These are phyloP conservation scores for Scaptomyza parva DNA, from an alignment of 2,888 invertebrate genomes.

Conservation along the genomic window DNA sequence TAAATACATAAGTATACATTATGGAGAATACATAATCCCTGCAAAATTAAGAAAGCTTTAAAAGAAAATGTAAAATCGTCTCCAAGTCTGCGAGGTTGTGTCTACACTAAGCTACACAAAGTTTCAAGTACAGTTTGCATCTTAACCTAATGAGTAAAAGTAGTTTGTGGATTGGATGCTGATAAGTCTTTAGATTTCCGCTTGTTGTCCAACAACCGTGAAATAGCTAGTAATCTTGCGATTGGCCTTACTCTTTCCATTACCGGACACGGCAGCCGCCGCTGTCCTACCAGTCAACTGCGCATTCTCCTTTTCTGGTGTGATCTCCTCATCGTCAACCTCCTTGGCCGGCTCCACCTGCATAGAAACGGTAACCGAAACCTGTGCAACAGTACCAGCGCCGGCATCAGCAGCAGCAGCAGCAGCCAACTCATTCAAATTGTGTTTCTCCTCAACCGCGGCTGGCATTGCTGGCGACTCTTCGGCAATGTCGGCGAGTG, in stretches of 20 bases:
- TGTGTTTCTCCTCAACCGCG: conserved; percentile 29
- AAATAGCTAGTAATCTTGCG: conserved; percentile 82
- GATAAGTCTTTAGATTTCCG: conserved; percentile 78
- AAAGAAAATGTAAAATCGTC: conserved; percentile 38
- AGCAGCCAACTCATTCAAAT: conserved; percentile 38
- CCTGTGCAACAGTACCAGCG: conserved; percentile 44
- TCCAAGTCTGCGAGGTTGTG: conserved; percentile 63
- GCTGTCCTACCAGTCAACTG: conserved; percentile 42
- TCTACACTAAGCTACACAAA: conserved; percentile 50
- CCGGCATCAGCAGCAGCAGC: conserved; percentile 64
- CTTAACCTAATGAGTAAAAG: conserved; percentile 71
- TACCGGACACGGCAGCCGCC: conserved; percentile 38
- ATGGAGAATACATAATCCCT: conserved; percentile 76
- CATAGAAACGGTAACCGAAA: conserved; percentile 81
- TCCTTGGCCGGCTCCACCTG: conserved; percentile 69
- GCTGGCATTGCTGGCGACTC: conserved; percentile 42
- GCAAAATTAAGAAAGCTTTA: conserved; percentile 62
- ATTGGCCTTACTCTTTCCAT: conserved; percentile 66
- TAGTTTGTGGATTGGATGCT: conserved; percentile 46
- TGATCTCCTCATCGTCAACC: conserved; percentile 55
- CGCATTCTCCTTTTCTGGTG: conserved; percentile 70
- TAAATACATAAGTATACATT: conserved; percentile 39
- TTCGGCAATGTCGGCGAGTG: conserved; percentile 51
- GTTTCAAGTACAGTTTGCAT: conserved; percentile 69
- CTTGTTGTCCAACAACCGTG: conserved; percentile 81